Conservation (phyloP, 2,113 vertebrate genomes). For the Podarcis raffonei region DNA sequence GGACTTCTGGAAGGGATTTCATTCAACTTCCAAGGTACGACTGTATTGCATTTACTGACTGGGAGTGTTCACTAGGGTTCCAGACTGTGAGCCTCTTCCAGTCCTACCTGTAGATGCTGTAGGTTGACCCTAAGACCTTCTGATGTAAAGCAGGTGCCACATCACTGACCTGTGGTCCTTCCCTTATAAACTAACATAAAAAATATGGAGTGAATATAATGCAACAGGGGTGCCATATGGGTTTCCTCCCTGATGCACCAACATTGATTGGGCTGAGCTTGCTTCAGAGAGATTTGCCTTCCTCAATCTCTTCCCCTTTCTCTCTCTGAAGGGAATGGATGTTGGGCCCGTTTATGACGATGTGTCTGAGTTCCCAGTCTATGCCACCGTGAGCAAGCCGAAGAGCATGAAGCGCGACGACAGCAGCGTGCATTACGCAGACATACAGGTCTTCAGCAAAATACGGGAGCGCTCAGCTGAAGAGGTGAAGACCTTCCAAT, state of each 20-base stretch:
- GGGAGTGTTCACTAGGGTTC: no score
- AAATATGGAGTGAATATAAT: no score
- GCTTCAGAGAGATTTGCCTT: background rate
- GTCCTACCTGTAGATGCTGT: no score
- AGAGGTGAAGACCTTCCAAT: conserved; percentile 55
- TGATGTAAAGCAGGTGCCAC: no score
- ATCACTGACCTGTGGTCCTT: no score
- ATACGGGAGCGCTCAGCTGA: conserved; percentile 40
- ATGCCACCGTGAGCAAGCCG: conserved; percentile 67
- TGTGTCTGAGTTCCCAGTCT: conserved; percentile 64
- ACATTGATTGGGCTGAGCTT: background rate
- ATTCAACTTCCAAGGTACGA: no score
- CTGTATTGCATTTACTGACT: no score
- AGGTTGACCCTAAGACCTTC: no score
- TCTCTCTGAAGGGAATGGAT: conserved; percentile 33
- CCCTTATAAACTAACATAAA: no score
- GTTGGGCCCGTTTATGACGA: conserved; percentile 61
- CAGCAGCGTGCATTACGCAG: conserved; percentile 80
- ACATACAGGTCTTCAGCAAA: conserved; percentile 78
- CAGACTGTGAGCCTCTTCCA: no score
- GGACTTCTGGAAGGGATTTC: no score
- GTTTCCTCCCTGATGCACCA: no score
- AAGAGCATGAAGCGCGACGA: conserved; percentile 49
- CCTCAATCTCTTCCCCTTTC: background rate
- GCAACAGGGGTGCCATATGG: background rate